Conservation (phyloP, 2,113 vertebrate species). For the Spermophilus dauricus region DNA sequence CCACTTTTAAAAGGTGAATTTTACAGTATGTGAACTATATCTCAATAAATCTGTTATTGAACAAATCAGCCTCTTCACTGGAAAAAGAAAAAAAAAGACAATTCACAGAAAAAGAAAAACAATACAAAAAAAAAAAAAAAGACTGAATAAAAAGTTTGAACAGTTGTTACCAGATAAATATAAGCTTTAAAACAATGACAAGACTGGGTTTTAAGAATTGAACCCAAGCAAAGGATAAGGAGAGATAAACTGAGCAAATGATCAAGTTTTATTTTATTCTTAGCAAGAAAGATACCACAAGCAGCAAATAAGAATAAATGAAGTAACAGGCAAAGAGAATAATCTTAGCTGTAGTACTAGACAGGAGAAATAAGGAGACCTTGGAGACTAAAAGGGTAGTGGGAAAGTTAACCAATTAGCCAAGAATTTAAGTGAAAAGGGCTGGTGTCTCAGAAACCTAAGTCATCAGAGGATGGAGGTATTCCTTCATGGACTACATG, state of each 20-base stretch:
- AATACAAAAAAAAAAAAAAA: neutral
- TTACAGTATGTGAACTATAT: neutral
- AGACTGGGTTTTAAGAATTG: neutral
- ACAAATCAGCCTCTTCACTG: neutral
- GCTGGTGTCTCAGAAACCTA: conserved; percentile 14
- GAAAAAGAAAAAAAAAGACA: conserved; percentile 36
- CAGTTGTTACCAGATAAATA: conserved; percentile 11
- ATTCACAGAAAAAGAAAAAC: conserved; percentile 33
- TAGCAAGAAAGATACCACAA: conserved; percentile 31
- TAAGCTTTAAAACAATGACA: conserved; percentile 2
- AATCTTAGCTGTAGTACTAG: neutral
- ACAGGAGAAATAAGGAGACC: neutral
- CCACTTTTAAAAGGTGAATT: neutral
- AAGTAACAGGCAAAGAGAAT: neutral
- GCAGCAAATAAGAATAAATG: conserved; percentile 15
- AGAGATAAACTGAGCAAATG: conserved; percentile 7
- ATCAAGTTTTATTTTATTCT: conserved; percentile 44
- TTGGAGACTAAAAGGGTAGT: neutral
- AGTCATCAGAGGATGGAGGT: neutral
- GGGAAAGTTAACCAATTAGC: neutral
- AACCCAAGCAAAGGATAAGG: conserved; percentile 27
- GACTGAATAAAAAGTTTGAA: conserved; percentile 36
- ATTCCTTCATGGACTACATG: conserved; percentile 27
- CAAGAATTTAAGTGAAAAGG: neutral
- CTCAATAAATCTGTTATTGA: neutral